Evolutionary conservation across 2,797 vertebrate genomes (phyloP), one percentile per base, ranked within the genome.

Genomic region (Acanthurus tractus): DNA sequence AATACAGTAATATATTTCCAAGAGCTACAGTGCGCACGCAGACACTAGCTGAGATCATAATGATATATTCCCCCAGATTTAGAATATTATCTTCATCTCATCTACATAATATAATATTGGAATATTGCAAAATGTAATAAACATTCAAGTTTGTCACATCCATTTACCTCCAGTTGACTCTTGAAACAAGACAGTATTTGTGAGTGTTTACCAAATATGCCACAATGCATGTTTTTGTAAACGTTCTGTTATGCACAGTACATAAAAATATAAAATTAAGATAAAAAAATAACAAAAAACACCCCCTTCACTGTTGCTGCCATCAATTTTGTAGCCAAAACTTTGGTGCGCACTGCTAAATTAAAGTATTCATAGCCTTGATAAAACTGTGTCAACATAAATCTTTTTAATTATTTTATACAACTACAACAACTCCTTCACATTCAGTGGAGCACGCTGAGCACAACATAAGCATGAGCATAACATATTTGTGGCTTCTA

Each of bases 1-100:
- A 22, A 63, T 74, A 57, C 11, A 13, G 38, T 64, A 46, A 76
- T 64, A 69, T 74, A 76, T 82, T 68, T 82, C 64, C 67, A 76
- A 52, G 58, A 42, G 61, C 72, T 57, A 22, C 23, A 54, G 3
- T 34, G 34, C 17, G 55, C 38, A 50, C 7, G 52, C 44, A 53
- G 63, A 57, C 52, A 78, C 62, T 48, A 8, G n/a, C 15, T 67
- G 15, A 15, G 13, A 61, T 40, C 48, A 18, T 12, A 63, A 52
- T 78, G 52, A 58, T 57, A 11, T 13, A 66, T 80, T n/a, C 73
- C 48, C 15, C 2, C 3, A 8, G 34, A 70, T 55, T 74, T 61
- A 50, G 11, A 59, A 55, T 65, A 68, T 67, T 64, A 54, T 53
- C 9, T 55, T 73, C 20, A 61, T 38, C 48, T 12, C 8, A 76